A percentile compares a stretch with the other conserved stretches of the same genome.
These are phyloP conservation scores for Lasioglossum calceatum DNA, from an alignment of 2,888 invertebrate species.

Conservation along the genomic window DNA sequence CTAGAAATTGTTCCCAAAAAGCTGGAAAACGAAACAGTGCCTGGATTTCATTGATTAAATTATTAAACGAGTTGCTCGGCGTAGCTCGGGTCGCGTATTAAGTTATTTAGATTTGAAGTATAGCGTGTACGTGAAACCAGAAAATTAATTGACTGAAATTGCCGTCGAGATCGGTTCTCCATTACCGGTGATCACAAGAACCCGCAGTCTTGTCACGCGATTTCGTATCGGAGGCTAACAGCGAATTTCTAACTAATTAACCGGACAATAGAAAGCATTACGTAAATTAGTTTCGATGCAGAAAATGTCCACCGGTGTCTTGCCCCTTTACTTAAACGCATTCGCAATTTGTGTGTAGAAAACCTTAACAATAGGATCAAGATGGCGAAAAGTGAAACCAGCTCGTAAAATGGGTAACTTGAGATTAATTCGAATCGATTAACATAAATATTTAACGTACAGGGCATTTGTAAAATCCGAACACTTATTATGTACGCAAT, in stretches of 20 bases:
- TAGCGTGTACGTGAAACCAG: not conserved
- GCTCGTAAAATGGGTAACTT: not conserved
- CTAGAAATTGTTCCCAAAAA: not conserved
- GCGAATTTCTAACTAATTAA: slow-evolving; percentile 18
- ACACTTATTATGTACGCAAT: not conserved
- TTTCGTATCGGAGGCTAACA: not conserved
- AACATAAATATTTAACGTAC: not conserved
- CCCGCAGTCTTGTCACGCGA: slow-evolving; percentile 24
- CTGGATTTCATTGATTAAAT: not conserved
- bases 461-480: not conserved
- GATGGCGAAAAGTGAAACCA: slow-evolving; percentile 8
- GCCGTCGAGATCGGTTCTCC: not conserved
- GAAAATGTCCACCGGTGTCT: not conserved
- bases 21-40: no score
- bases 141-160: not conserved
- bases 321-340: not conserved
- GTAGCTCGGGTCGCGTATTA: not conserved
- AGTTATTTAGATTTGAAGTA: not conserved
- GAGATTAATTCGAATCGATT: not conserved
- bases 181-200: slow-evolving; percentile 6
- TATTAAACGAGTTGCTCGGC: not conserved
- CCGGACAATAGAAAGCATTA: not conserved
- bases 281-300: slow-evolving; percentile 6
- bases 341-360: not conserved
- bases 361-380: not conserved